These are phyloP conservation scores for Barnardius zonarius DNA, from an alignment of 2,113 vertebrate species.

Conservation along the genomic window DNA sequence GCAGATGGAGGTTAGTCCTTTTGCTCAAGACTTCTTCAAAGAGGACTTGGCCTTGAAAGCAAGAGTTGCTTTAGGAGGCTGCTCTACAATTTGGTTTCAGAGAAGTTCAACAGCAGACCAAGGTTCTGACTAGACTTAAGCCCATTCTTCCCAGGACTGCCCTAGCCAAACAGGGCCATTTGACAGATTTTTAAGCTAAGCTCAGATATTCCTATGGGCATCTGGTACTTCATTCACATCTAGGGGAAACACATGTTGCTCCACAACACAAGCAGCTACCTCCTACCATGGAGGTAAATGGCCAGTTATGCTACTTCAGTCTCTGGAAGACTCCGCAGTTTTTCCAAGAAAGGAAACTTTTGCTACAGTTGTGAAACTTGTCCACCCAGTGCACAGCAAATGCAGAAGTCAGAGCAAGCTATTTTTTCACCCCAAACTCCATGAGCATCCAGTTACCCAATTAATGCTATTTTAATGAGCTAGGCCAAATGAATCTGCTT, in stretches of 20 bases:
- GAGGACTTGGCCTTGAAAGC: not conserved
- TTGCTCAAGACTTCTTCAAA: not conserved
- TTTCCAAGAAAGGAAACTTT: not conserved
- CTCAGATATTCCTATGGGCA: not conserved
- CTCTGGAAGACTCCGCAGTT: not conserved
- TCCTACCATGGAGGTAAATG: not conserved
- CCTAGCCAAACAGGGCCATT: not conserved
- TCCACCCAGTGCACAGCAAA: rapidly evolving
- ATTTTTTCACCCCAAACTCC: not conserved
- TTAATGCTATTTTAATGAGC: not conserved
- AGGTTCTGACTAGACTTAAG: not conserved
- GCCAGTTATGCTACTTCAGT: not conserved
- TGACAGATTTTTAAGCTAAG: not conserved
- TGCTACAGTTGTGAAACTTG: not conserved
- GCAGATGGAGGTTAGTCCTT: not conserved
- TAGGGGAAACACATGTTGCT: not conserved
- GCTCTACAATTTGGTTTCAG: not conserved
- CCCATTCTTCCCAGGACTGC: not conserved
- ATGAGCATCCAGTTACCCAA: not conserved
- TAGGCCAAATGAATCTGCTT: not conserved
- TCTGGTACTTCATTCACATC: not conserved
- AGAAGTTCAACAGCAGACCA: not conserved
- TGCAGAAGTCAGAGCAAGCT: not conserved
- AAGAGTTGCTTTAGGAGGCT: not conserved
- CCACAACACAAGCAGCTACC: not conserved